Conservation (phyloP, 2,888 invertebrate species). For the Acholoe squamosa region DNA sequence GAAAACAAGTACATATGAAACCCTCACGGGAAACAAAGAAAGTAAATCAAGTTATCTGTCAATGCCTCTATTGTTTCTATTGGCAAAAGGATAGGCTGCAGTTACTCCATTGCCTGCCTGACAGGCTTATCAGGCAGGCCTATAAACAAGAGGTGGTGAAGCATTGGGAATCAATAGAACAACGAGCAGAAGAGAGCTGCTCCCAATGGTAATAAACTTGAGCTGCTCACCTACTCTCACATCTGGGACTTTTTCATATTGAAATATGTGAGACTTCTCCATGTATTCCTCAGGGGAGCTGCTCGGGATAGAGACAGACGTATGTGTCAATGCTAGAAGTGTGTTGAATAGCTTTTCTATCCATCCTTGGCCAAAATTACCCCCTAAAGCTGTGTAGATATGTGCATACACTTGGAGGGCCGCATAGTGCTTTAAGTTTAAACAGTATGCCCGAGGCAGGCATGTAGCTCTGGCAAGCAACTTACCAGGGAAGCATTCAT, state of each 20-base stretch:
- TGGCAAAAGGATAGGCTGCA: not conserved
- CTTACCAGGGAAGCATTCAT: no score
- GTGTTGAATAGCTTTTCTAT: no score
- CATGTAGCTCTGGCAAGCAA: no score
- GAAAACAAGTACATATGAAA: no score
- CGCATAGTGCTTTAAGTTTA: no score
- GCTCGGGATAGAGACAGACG: not conserved
- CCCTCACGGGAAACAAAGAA: no score
- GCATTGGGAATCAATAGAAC: not conserved
- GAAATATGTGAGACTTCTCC: not conserved
- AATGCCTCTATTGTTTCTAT: not conserved
- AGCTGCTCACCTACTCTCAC: not conserved
- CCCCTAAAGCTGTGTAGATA: no score
- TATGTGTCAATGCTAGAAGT: not conserved
- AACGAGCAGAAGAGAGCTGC: not conserved
- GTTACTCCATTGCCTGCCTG: not conserved
- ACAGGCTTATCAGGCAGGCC: not conserved
- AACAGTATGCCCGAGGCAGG: no score
- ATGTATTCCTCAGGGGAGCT: not conserved
- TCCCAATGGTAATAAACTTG: not conserved
- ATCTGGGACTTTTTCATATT: not conserved
- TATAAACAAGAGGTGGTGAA: slow-evolving; percentile 27
- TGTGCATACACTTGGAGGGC: no score
- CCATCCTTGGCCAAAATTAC: no score
- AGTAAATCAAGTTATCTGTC: no score